Evolutionary conservation across 2,797 vertebrate species (phyloP).

Genomic region (Coregonus sp.): DNA sequence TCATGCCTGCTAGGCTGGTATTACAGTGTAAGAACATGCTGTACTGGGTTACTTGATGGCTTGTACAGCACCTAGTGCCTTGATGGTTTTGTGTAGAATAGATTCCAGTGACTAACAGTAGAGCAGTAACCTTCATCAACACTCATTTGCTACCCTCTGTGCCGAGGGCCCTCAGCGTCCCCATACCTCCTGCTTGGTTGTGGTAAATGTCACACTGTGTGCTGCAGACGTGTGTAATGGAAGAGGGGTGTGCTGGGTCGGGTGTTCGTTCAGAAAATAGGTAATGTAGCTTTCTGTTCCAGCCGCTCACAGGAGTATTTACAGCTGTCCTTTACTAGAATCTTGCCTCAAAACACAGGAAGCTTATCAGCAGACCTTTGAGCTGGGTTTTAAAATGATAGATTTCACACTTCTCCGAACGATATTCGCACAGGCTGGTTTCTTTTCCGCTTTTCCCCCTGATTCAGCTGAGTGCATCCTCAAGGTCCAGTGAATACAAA

Average conservation of each 20-base stretch:
- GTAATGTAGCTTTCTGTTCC: conserved; percentile 36
- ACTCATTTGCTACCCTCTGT: conserved; percentile 1
- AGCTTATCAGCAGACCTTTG: conserved; percentile 31
- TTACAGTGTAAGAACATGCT: background rate
- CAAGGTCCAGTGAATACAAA: conserved; percentile 74
- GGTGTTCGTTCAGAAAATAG: conserved; percentile 56
- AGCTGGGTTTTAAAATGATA: conserved; percentile 33
- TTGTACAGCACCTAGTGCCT: background rate
- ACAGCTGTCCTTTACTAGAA: conserved; percentile 52
- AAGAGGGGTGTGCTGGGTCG: conserved; percentile 18
- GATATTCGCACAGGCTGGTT: conserved; percentile 65
- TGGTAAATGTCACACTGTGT: conserved; percentile 46
- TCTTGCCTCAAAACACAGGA: conserved; percentile 18
- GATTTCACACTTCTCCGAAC: conserved; percentile 40
- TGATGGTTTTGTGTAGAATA: background rate
- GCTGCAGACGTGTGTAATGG: conserved; percentile 22
- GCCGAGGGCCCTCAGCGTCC: background rate
- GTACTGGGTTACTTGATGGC: background rate
- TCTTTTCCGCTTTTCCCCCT: conserved; percentile 40
- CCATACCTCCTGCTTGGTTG: conserved; percentile 5
- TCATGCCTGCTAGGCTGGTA: too few relatives aligned
- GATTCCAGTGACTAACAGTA: background rate
- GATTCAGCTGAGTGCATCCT: conserved; percentile 62
- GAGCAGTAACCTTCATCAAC: background rate
- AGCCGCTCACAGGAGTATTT: conserved; percentile 42